Evolutionary conservation across 2,888 invertebrate species (phyloP), one percentile per base, ranked within the genome.

Genomic region (Vesta saturnalis): DNA sequence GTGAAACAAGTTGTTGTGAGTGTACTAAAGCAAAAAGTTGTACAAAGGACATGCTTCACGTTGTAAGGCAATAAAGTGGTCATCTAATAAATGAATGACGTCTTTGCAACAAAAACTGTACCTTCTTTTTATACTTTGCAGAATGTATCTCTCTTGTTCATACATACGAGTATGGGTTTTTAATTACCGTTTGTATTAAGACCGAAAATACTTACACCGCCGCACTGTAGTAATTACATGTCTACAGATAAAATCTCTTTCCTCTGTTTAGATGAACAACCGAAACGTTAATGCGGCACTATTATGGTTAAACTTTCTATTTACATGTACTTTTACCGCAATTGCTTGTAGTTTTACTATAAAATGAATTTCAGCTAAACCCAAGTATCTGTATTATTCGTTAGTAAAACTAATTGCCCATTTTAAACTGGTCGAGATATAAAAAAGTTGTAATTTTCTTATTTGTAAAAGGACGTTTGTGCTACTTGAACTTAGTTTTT

Each of bases 401-500:
- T n/a, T n/a, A n/a, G n/a, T n/a, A 39, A 39, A 39, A 39, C n/a
- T 39, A 39, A 39, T 39, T 39, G 39, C 39, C 39, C 39, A 39
- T 39, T 39, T n/a, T 39, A 39, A 39, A 39, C 8, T n/a, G n/a
- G 8, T 39, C 8, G 39, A 39, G 39, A n/a, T 39, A 39, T 39
- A 39, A 39, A 39, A 39, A 39, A 39, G 23, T 23, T 39, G 39
- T 39, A 39, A 39, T n/a, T 39, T 39, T 39, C 39, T 39, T 39
- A 39, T 39, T 39, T 39, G 39, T 39, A 39, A 39, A 39, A 39
- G 39, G n/a, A 39, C 2, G 39, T n/a, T n/a, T 39, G 39, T 39
- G n/a, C 39, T 49, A 49, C 18, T 49, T 49, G 18, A 49, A 49
- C 47, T 43, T 62, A 55, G 62, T 62, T 62, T 61, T 60, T 54